phyloP scores from a whole-genome alignment of 2,113 vertebrate genomes.

The Petrocephalus microphthalmus region DNA sequence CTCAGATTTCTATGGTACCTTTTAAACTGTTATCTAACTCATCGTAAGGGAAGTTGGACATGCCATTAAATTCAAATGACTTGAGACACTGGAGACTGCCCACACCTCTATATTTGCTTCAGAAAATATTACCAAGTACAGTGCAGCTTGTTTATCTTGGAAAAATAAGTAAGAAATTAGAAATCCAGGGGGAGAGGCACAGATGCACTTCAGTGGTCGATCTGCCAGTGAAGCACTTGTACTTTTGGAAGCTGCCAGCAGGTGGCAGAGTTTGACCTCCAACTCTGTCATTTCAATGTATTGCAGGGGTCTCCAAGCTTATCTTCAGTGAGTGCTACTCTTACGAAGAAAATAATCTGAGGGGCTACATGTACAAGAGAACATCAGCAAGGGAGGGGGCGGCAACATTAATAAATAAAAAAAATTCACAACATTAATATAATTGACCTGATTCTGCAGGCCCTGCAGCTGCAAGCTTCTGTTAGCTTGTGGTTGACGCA shows the following conservation, averaged over 20 bases:
- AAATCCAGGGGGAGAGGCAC: background rate
- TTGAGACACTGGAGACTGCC: background rate
- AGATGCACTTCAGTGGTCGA: background rate
- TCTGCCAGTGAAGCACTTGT: background rate
- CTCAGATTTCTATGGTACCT: background rate
- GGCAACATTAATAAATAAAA: background rate
- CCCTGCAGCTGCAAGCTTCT: background rate
- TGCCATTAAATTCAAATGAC: background rate
- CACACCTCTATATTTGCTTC: background rate
- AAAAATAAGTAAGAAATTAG: background rate
- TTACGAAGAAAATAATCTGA: background rate
- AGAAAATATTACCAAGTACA: background rate
- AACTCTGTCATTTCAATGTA: background rate
- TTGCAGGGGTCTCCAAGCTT: background rate
- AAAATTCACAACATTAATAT: background rate
- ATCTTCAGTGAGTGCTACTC: background rate
- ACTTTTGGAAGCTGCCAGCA: background rate
- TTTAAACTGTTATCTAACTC: background rate
- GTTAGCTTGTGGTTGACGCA: background rate
- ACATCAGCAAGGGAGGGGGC: background rate
- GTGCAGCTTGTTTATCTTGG: background rate
- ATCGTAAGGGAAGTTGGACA: background rate
- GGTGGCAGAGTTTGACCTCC: constrained; percentile 12
- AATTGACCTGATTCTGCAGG: background rate
- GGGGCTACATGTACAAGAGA: background rate